A percentile compares a stretch with the other conserved stretches of the same genome.
Evolutionary conservation across 2,113 vertebrate genomes (phyloP).

Genomic region (Megalops atlanticus): DNA sequence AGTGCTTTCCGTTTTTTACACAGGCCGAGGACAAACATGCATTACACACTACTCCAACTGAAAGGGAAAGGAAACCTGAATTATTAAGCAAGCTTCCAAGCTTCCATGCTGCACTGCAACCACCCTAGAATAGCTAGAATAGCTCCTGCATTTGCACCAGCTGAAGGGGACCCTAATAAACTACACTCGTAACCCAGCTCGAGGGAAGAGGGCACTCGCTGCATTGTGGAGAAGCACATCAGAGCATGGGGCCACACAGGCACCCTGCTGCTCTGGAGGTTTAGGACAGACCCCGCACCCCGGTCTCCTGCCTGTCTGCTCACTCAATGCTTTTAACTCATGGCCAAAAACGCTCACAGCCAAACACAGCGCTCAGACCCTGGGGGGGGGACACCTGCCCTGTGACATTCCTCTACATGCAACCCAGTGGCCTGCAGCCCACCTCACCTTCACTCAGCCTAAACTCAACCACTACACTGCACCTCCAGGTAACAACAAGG

Average conservation of each 20-base stretch:
- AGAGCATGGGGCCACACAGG: conserved; percentile 35
- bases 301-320: background rate
- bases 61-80: background rate
- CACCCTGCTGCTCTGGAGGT: background rate
- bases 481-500: background rate
- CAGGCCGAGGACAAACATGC: background rate
- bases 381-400: background rate
- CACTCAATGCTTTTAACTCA: background rate
- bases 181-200: too few species aligned
- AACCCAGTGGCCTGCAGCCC: background rate
- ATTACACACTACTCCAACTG: background rate
- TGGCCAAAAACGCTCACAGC: background rate
- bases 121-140: too few species aligned
- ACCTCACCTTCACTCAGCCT: background rate
- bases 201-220: conserved; percentile 53
- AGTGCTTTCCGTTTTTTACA: background rate
- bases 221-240: conserved; percentile 68
- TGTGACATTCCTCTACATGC: conserved; percentile 7
- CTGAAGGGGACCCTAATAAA: too few species aligned
- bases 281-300: too few species aligned
- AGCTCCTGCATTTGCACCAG: too few species aligned
- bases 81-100: background rate
- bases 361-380: background rate
- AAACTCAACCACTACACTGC: background rate
- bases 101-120: background rate